These are phyloP conservation scores for Ia io DNA, from an alignment of 2,113 vertebrate genomes.

Conservation along the genomic window DNA sequence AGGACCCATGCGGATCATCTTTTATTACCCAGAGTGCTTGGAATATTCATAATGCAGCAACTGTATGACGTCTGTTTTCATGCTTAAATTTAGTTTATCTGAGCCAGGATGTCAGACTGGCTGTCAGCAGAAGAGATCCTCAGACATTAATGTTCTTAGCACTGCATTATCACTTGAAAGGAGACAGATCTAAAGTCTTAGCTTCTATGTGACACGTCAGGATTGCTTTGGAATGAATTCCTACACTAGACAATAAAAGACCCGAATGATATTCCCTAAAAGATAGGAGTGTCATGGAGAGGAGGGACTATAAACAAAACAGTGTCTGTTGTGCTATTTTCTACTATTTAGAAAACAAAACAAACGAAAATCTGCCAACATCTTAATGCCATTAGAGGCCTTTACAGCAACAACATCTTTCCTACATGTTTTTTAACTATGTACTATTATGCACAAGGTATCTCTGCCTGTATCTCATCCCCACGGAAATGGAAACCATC, in stretches of 20 bases:
- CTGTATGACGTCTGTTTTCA: constrained; percentile 18
- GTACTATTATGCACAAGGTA: neutral
- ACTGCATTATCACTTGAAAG: constrained; percentile 36
- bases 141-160: constrained; percentile 29
- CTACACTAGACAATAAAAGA: neutral
- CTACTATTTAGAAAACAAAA: constrained; percentile 7
- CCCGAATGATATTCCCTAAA: neutral
- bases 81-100: constrained; percentile 47
- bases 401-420: neutral
- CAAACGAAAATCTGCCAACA: neutral
- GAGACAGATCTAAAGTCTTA: neutral
- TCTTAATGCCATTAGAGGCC: neutral
- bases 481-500: neutral
- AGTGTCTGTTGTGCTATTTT: neutral
- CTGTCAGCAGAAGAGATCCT: constrained; percentile 32
- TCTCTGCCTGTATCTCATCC: neutral
- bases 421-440: neutral
- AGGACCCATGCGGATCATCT: neutral
- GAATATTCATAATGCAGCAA: constrained; percentile 43
- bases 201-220: constrained; percentile 13
- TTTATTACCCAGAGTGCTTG: neutral
- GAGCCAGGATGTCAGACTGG: neutral
- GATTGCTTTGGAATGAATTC: constrained; percentile 25
- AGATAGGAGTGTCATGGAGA: neutral
- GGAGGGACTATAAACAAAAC: neutral